Percentiles rank a stretch among this genome's conserved stretches.
Evolutionary conservation across 2,797 vertebrate species (phyloP).

Genomic region (Aldrovandia affinis): DNA sequence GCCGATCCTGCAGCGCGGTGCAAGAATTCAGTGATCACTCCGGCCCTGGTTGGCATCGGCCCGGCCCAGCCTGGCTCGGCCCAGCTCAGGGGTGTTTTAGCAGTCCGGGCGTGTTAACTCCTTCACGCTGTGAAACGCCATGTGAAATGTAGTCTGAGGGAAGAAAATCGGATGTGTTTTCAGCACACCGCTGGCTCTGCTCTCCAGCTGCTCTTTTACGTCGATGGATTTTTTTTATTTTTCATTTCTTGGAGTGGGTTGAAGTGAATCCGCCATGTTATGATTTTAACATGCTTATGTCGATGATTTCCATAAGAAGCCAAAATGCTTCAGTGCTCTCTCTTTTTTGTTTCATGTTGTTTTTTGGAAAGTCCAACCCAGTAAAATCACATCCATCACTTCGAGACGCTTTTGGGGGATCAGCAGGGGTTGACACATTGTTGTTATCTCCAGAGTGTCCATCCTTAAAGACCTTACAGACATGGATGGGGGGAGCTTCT

Average conservation of each 20-base stretch:
- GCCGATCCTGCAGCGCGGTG: not conserved
- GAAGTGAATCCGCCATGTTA: constrained; percentile 28
- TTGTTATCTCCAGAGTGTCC: not conserved
- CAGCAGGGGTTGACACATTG: constrained; percentile 11
- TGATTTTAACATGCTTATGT: constrained; percentile 17
- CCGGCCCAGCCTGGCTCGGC: not conserved
- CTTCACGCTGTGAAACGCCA: constrained; percentile 6
- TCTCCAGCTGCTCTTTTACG: not conserved
- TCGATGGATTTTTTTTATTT: not conserved
- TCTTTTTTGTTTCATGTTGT: not conserved
- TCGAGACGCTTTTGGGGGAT: not conserved
- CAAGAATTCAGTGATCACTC: not conserved
- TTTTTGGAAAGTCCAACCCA: not conserved
- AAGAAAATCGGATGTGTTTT: constrained; percentile 45
- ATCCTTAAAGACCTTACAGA: not conserved
- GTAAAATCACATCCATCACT: not conserved
- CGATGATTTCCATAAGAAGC: not conserved
- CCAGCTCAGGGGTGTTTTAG: constrained; percentile 42
- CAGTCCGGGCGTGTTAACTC: constrained; percentile 38
- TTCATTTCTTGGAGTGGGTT: not conserved
- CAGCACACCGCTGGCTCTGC: constrained; percentile 17
- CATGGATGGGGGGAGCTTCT: not conserved
- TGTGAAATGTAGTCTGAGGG: constrained; percentile 33
- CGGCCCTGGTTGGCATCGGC: not conserved
- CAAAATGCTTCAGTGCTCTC: not conserved